Evolutionary conservation across 2,888 invertebrate species (phyloP), one percentile per base, ranked within the genome.

Genomic region (Melanostoma mellinum): DNA sequence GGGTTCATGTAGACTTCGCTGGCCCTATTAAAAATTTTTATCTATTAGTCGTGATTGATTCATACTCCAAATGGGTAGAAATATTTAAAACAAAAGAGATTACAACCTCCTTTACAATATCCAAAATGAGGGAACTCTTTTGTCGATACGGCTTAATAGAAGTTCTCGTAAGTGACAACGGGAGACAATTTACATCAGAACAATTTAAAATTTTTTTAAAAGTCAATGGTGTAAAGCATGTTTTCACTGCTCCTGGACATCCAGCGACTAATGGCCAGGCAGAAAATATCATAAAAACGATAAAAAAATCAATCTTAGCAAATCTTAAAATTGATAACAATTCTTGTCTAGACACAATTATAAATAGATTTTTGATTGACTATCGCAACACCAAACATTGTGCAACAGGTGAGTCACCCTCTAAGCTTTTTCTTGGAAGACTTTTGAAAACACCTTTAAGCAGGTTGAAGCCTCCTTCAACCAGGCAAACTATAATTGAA

Each of bases 261-360:
- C 85, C 85, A 10, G 63, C 82, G 48, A 85, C 86, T 30, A 88
- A 88, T 69, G 87, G 87, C 2, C 86, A 86, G 65, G 87, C 86
- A 2, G 87, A 88, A 79, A 79, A 87, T 38, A 86, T 85, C 55
- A 86, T 87, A 3, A 86, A 87, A 80, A 86, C 85, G 8, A 68
- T 87, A 52, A 87, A 88, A 71, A 82, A 81, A 52, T 80, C 74
- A 42, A 55, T 81, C 36, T 46, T 67, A 52, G 73, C 73, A 30
- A 74, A 68, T 36, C 38, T 85, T 5, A 71, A 68, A 33, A 42
- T 56, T 30, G 6, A 56, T 38, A 60, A 56, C 52, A 61, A 78
- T 8, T 9, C 10, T 20, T 38, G 61, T 65, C 42, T 82, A 30
- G 79, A 84, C 46, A 74, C 50, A 35, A 42, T 74, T 42, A 50